A percentile compares a stretch with the other conserved stretches of the same genome.
Evolutionary conservation across 2,797 vertebrate genomes (phyloP).

Genomic region (Choloepus didactylus): DNA sequence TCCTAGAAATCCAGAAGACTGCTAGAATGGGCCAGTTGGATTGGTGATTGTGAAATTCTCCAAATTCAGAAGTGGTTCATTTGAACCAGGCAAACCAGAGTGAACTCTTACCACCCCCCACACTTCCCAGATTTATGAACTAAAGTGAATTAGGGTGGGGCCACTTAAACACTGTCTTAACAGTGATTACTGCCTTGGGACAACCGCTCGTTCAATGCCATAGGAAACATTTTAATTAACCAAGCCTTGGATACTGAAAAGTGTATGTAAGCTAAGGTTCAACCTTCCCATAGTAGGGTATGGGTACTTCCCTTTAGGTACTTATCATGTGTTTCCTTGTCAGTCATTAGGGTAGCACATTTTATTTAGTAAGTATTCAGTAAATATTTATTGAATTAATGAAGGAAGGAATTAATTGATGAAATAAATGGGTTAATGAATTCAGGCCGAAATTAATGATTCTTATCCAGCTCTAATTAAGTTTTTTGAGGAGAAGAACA

Average conservation of each 20-base stretch:
- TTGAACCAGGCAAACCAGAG: constrained; percentile 33
- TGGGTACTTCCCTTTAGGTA: background rate
- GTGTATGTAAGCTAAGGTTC: background rate
- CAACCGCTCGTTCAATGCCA: background rate
- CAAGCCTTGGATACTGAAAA: background rate
- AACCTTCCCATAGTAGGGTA: background rate
- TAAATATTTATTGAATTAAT: background rate
- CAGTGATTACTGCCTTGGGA: background rate
- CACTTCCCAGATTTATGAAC: background rate
- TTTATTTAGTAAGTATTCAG: constrained; percentile 4
- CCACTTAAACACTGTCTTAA: background rate
- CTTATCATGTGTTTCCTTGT: background rate
- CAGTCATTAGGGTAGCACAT: background rate
- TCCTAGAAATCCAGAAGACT: constrained; percentile 75
- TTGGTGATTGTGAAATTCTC: constrained; percentile 66
- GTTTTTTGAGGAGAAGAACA: background rate
- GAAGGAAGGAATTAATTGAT: background rate
- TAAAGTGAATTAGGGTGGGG: background rate
- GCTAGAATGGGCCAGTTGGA: background rate
- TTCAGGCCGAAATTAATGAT: background rate
- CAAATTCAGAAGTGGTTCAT: constrained; percentile 60
- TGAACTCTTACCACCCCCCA: background rate
- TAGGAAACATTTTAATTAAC: background rate
- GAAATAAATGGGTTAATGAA: constrained; percentile 7
- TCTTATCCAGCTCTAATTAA: background rate